Evolutionary conservation across 1,140 invertebrate genomes (phyloP), one percentile per base, ranked within the genome.

Genomic region (Cryptotermes secundus): DNA sequence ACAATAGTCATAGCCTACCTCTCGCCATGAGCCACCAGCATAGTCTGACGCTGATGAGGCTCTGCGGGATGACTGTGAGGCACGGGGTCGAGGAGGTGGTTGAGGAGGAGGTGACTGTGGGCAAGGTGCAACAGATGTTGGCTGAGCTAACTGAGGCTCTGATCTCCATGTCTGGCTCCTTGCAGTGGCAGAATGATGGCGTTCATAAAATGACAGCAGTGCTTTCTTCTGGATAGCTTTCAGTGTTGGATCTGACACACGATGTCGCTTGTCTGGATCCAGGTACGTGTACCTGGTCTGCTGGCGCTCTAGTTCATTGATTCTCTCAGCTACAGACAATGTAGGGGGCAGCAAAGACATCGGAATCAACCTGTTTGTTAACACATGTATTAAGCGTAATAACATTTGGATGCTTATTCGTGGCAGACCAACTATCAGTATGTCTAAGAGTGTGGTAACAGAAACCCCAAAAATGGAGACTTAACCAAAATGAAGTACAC

Each of bases 201-300:
- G 91, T 87, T 97, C 96, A 88, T 97, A 96, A 86, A 96, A 97
- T 1, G 95, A 96, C 36, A 96, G 90, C 3, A 97, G 89, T 0
- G 96, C 96, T 87, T 97, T 96, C 89, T 97, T 96, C 87, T 97
- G 96, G 45, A 97, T 95, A 0, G 95, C 95, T 89, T 97, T 97
- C 1, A 97, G 88, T 0, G 96, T 95, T 6, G 95, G 88, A 88
- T 96, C 95, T 1, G 94, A 93, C 34, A 96, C 92, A 86, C 92
- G 91, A 86, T 94, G 93, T 82, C 93, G 94, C 88, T 96, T 96
- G n/a, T 94, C 94, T 0, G 94, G 94, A 87, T 96, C 95, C 72
- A 95, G 88, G 87, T 94, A 95, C 12, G 94, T 93, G 87, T 94
- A 95, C 81, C 94, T 92, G 87, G 91, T 91, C 82, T 85, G 85